phyloP scores from a whole-genome alignment of 2,113 vertebrate species.

The Archocentrus centrarchus region DNA sequence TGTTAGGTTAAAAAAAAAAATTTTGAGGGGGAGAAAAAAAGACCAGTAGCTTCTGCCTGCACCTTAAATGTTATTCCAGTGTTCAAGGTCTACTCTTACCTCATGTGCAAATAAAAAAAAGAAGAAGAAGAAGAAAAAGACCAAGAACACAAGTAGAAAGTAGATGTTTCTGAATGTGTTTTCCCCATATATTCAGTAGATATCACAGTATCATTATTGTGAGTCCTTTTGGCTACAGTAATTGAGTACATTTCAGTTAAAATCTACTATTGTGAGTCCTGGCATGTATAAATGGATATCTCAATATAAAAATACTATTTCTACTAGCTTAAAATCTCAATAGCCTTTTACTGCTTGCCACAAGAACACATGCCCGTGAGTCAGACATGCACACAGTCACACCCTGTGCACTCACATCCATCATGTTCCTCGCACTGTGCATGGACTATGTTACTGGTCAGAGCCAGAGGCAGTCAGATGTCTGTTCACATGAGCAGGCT shows the following conservation, averaged over 20 bases:
- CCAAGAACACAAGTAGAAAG: background rate
- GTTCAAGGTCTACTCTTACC: too few species aligned
- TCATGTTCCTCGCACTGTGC: slow-evolving; percentile 34
- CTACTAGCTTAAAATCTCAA: background rate
- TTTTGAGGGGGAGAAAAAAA: too few species aligned
- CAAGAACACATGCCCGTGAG: slow-evolving; percentile 4
- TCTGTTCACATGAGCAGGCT: slow-evolving; percentile 48
- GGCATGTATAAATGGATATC: background rate
- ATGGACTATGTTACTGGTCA: slow-evolving; percentile 49
- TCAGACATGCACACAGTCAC: slow-evolving; percentile 16
- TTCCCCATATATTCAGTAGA: background rate
- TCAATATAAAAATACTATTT: background rate
- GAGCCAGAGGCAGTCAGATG: slow-evolving; percentile 51
- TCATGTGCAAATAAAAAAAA: background rate
- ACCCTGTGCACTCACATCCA: slow-evolving; percentile 19
- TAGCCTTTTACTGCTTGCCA: background rate
- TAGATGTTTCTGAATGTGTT: background rate
- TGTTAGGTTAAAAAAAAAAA: too few species aligned
- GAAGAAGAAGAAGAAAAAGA: background rate
- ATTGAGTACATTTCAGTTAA: background rate
- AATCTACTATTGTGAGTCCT: background rate
- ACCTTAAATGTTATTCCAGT: too few species aligned
- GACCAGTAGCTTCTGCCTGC: too few species aligned
- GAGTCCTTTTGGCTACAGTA: background rate
- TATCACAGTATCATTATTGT: background rate